Percentiles rank a stretch among this genome's conserved stretches.
Evolutionary conservation across 2,797 vertebrate species (phyloP).

Genomic region (Gadopsis bispinosus): DNA sequence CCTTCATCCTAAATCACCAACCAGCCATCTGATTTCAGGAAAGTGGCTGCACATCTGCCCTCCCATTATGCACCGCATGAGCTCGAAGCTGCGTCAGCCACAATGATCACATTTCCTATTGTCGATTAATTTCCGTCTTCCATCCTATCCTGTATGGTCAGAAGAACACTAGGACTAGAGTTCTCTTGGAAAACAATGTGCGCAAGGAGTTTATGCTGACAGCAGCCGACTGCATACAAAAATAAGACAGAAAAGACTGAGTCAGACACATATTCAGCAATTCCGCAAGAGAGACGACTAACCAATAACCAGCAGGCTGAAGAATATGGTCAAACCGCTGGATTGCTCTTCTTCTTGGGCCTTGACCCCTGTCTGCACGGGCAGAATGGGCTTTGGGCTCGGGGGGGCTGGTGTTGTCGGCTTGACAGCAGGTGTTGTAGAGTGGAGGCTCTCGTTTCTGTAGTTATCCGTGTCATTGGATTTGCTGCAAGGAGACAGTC

Average conservation of each 20-base stretch:
- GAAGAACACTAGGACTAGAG: background rate
- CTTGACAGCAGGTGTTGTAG: constrained; percentile 79
- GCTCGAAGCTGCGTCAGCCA: constrained; percentile 5
- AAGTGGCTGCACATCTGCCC: constrained; percentile 10
- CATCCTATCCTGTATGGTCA: background rate
- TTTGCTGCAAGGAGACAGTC: constrained; percentile 72
- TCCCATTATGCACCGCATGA: background rate
- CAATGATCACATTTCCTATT: background rate
- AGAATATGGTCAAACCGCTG: constrained; percentile 98
- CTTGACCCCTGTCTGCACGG: constrained; percentile 94
- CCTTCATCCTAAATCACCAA: constrained; percentile 7
- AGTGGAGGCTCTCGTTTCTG: constrained; percentile 87
- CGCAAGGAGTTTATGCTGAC: background rate
- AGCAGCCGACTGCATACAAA: background rate
- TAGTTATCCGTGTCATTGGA: constrained; percentile 86
- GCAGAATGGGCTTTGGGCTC: constrained; percentile 93
- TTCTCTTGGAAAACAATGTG: background rate
- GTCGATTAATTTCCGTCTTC: background rate
- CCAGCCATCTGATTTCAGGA: constrained; percentile 25
- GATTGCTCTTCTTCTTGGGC: constrained; percentile 99
- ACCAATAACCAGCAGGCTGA: constrained; percentile 97
- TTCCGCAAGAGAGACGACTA: constrained; percentile 40
- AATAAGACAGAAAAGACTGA: background rate
- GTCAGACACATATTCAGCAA: background rate
- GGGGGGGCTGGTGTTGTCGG: constrained; percentile 86